Evolutionary conservation across 2,888 invertebrate genomes (phyloP).

Genomic region (Phyto melanocephala): DNA sequence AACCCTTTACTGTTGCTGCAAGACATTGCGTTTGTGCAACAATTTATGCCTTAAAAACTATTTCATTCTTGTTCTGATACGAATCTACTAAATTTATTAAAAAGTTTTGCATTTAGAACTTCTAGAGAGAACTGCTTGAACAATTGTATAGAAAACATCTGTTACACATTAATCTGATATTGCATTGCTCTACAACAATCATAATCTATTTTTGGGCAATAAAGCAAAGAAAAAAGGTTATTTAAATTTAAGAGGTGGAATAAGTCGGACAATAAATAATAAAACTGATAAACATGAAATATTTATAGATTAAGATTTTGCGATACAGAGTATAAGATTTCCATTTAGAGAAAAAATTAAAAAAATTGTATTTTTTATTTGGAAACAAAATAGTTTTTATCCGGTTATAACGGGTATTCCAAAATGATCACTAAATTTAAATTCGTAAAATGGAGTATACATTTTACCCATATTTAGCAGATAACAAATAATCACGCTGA

Average conservation of each 20-base stretch:
- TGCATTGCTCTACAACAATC: background rate
- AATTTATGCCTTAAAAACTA: constrained; percentile 39
- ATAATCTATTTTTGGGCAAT: constrained; percentile 1
- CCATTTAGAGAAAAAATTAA: too few species aligned
- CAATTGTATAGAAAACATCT: constrained; percentile 41
- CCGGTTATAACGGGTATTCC: too few species aligned
- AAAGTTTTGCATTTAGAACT: constrained; percentile 31
- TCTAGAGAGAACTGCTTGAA: constrained; percentile 27
- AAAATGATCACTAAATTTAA: too few species aligned
- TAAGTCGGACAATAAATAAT: background rate
- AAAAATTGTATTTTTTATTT: too few species aligned
- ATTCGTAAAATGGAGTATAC: too few species aligned
- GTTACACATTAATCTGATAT: constrained; percentile 47
- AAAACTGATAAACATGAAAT: background rate
- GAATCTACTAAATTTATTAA: constrained; percentile 48
- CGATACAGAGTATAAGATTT: background rate
- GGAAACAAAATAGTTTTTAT: too few species aligned
- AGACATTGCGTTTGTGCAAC: constrained; percentile 21
- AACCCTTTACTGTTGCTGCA: constrained; percentile 14
- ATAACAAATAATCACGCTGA: too few species aligned
- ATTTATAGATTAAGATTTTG: background rate
- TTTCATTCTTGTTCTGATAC: constrained; percentile 39
- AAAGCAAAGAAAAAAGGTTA: background rate
- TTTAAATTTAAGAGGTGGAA: background rate
- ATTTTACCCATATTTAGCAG: too few species aligned